Evolutionary conservation across 1,140 invertebrate genomes (phyloP), one percentile per base, ranked within the genome.

Genomic region (Paraescarpia echinospica): DNA sequence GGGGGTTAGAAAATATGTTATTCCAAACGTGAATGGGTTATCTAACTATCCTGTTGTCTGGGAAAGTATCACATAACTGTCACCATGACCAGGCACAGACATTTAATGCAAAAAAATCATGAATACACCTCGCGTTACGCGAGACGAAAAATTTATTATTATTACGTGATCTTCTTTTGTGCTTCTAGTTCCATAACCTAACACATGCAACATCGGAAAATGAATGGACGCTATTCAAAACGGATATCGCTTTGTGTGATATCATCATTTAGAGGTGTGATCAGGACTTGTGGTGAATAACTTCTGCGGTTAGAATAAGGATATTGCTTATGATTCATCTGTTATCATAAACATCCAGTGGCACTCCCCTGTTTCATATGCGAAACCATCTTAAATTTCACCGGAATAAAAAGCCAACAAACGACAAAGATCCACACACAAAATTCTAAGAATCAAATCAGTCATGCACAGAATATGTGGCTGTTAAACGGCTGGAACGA

Each of bases 391-490:
- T 77, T 77, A 77, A 77, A 77, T 77, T 77, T 77, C 59, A 77
- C 59, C 27, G 59, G 59, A 77, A 12, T 77, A 77, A 77, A 77
- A 31, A 18, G 59, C 59, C 1, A 31, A 77, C 59, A 77, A 2
- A 27, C 59, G 27, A 77, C 59, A 77, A 77, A 12, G 59, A 27
- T 77, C 18, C 59, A 77, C 59, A 77, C 59, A 77, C 22, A 77
- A 12, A 77, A 77, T 77, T 77, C 59, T 27, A 77, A 77, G 59
- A 77, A 77, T 77, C 59, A 77, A 77, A 77, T 77, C 59, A 77
- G 59, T 77, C 59, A 77, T 77, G 59, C 59, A 77, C 59, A 77
- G 59, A 77, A 77, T 77, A 77, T 77, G 59, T 77, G 59, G 59
- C 59, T 31, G 18, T 77, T 77, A 77, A 77, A 77, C 59, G 27